phyloP scores from a whole-genome alignment of 2,113 vertebrate species.

The Ptilonorhynchus violaceus region DNA sequence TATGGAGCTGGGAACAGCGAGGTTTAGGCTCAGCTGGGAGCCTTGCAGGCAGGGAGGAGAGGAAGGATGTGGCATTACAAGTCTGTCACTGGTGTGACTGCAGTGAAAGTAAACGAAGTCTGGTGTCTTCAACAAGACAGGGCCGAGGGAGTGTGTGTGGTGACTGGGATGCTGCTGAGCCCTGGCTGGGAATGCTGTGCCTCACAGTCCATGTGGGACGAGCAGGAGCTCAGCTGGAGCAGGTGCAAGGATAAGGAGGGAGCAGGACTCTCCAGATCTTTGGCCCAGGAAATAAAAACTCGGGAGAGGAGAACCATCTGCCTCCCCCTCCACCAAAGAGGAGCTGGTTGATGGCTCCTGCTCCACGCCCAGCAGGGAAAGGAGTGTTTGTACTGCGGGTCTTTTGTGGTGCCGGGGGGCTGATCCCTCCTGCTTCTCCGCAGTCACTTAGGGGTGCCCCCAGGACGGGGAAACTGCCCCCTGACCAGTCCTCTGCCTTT shows the following conservation, averaged over 20 bases:
- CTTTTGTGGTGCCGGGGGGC: neutral
- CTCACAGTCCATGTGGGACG: neutral
- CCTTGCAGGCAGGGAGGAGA: neutral
- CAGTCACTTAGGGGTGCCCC: constrained; percentile 93
- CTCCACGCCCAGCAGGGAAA: neutral
- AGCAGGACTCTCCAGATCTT: neutral
- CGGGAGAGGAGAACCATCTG: neutral
- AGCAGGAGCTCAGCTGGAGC: neutral
- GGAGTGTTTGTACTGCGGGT: neutral
- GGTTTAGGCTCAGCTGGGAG: neutral
- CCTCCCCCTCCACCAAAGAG: neutral
- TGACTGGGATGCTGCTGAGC: neutral
- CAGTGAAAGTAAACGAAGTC: neutral
- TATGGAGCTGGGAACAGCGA: neutral
- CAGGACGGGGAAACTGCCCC: constrained; percentile 93
- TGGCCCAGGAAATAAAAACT: neutral
- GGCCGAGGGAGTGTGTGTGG: neutral
- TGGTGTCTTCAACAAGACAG: neutral
- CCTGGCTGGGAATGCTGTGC: neutral
- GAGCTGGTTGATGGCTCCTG: neutral
- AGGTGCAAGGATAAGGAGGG: neutral
- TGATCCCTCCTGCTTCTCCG: constrained; percentile 55
- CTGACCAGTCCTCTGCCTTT: constrained; percentile 88
- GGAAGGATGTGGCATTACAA: neutral
- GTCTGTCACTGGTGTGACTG: neutral